Base-by-base conservation (phyloP, 2,797 vertebrate species). In the Cryptoblepharus egeriae region DNA sequence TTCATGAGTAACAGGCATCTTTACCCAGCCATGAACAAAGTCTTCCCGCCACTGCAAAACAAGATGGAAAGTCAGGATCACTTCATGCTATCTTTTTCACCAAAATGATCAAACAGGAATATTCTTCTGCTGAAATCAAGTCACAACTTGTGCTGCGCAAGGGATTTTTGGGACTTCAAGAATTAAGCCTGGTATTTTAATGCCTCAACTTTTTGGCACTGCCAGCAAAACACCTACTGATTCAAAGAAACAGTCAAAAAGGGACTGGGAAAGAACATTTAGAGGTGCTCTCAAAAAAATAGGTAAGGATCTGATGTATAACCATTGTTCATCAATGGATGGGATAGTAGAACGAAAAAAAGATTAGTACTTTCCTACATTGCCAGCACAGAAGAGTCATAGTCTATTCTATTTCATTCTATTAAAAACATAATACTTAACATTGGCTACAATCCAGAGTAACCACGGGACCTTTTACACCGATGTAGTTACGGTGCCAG, bases 1-100 rank as follows among this genome's bases (percentile, higher is more conserved):
- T 94, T 98, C 97, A 0, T 99, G 97, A 91, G 94, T 98, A 87
- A 98, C 94, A 2, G 97, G 95, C 85, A 99, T 93, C 45, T 94
- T 93, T 83, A 98, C 91, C 95, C 93, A 96, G 35, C 97, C 97
- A 28, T 96, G 95, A 57, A 99, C 95, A 93, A 98, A 99, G 94
- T 99, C 98, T 91, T 96, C 96, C 73, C 97, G 95, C 97, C 98
- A 99, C 99, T 99, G 81, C 90, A 82, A 85, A 80, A 77, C 79
- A 87, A 28, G 9, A 49, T 81, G 4, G 92, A 81, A 79, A 24
- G 80, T 61, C n/a, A 79, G 26, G 45, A 3, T 61, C 5, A 57
- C 58, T n/a, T 20, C 26, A 28, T 11, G 5, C 16, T 42, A 20
- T 13, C 45, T 39, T 35, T 22, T 57, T 32, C 69, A 82, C 13